Evolutionary conservation across 2,888 invertebrate species (phyloP).

Genomic region (Balanococcus diminutus): DNA sequence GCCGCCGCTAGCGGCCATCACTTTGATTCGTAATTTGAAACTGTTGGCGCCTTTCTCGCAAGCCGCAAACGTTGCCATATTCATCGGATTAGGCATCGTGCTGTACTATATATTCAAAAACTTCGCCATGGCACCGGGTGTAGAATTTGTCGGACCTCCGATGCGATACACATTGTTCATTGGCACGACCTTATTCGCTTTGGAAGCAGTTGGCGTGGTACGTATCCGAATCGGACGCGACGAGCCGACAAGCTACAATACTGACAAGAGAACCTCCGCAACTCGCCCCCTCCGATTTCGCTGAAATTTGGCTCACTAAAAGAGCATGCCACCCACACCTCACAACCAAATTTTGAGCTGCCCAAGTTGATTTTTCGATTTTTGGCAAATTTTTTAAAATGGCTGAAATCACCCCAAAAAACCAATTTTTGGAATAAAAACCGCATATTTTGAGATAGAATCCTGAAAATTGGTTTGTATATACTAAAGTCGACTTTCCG

Average conservation of each 20-base stretch:
- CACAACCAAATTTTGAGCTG: no score
- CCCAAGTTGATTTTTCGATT: neutral
- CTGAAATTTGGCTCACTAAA: no score
- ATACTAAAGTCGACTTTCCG: no score
- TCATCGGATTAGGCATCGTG: conserved; percentile 76
- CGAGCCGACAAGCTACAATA: no score
- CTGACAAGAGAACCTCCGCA: no score
- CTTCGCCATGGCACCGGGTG: conserved; percentile 63
- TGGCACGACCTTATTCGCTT: conserved; percentile 88
- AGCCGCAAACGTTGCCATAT: conserved; percentile 79
- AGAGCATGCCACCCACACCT: no score
- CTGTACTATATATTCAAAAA: conserved; percentile 74
- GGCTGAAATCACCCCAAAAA: no score
- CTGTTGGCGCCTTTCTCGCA: conserved; percentile 82
- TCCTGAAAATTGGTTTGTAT: no score
- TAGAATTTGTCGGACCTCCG: conserved; percentile 64
- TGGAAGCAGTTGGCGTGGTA: conserved; percentile 82
- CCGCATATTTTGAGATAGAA: no score
- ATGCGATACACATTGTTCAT: conserved; percentile 78
- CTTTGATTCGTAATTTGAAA: conserved; percentile 77
- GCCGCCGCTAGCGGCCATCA: conserved; percentile 73
- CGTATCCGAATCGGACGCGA: conserved; percentile 61
- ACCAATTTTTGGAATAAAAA: no score
- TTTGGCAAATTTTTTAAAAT: conserved; percentile 57
- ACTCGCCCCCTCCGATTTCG: no score